These are phyloP conservation scores for Ispidina picta DNA, from an alignment of 2,797 vertebrate genomes.

Conservation along the genomic window DNA sequence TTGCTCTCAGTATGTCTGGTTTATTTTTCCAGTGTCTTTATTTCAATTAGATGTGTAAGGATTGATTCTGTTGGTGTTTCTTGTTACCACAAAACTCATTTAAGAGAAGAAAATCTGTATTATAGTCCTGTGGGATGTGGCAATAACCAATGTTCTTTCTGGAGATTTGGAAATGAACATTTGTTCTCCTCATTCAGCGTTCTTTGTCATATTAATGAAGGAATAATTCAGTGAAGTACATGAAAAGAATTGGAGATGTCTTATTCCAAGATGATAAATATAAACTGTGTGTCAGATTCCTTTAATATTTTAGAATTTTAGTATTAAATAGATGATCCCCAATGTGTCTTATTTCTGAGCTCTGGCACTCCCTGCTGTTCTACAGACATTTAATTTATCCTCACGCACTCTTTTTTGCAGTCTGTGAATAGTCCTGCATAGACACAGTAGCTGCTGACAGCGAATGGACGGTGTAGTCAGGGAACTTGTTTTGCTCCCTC, in stretches of 20 bases:
- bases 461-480: neutral
- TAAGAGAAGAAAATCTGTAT: neutral
- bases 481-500: neutral
- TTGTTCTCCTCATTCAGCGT: fast-evolving
- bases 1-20: neutral
- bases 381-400: neutral
- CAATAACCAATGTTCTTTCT: neutral
- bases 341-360: neutral
- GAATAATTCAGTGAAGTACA: neutral
- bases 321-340: neutral
- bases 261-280: neutral
- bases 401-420: neutral
- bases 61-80: neutral
- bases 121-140: neutral
- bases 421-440: neutral
- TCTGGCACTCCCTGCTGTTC: neutral
- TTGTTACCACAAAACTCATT: neutral
- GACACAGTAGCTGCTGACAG: neutral
- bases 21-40: neutral
- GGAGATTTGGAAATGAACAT: neutral
- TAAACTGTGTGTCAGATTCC: neutral
- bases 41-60: neutral
- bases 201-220: neutral
- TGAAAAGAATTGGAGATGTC: neutral
- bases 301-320: neutral